phyloP scores from a whole-genome alignment of 2,113 vertebrate species.

The Perca flavescens region DNA sequence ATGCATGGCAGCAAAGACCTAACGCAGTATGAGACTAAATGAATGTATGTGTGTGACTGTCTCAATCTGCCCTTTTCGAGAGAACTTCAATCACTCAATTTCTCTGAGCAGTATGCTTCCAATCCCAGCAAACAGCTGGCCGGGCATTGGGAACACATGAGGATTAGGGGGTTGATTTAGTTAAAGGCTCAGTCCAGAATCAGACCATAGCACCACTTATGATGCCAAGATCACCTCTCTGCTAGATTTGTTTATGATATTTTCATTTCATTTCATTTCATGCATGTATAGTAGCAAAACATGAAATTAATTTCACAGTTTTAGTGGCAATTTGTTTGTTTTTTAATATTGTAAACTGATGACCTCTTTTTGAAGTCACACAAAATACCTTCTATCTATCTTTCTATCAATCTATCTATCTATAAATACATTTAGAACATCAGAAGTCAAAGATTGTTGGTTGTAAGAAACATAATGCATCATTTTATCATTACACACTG shows the following conservation, averaged over 20 bases:
- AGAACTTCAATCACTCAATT: constrained; percentile 79
- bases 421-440: neutral
- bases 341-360: neutral
- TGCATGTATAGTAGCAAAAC: neutral
- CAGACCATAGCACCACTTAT: constrained; percentile 74
- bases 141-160: constrained; percentile 80
- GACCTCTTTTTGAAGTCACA: neutral
- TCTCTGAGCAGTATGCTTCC: constrained; percentile 83
- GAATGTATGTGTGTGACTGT: constrained; percentile 50
- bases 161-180: constrained; percentile 83
- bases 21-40: constrained; percentile 28
- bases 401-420: neutral
- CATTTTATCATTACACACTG: constrained; percentile 10
- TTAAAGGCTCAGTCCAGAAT: constrained; percentile 81
- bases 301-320: neutral
- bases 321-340: no score
- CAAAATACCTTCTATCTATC: neutral
- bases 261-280: constrained; percentile 7
- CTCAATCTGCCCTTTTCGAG: constrained; percentile 66
- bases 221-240: constrained; percentile 67
- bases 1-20: constrained; percentile 29
- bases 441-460: neutral
- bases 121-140: constrained; percentile 84
- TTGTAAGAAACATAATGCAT: neutral
- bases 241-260: constrained; percentile 37